Base-by-base conservation (phyloP, 2,888 invertebrate species). In the Perithous albicinctus region DNA sequence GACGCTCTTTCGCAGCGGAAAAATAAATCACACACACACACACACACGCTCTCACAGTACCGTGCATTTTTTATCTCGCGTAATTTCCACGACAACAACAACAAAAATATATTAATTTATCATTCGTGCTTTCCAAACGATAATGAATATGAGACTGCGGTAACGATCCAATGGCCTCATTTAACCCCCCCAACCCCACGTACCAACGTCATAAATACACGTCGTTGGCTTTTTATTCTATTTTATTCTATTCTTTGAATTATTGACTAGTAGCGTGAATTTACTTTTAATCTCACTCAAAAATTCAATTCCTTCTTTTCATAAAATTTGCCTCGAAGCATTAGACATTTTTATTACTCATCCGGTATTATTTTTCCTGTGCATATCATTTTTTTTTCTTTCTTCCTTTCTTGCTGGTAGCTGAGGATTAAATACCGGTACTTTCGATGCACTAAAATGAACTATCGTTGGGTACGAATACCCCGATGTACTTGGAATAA, bases 401-500 rank as follows among this genome's bases (percentile, higher is more conserved):
- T n/a, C n/a, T n/a, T n/a, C n/a, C n/a, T n/a, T n/a, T n/a, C n/a
- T n/a, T n/a, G n/a, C n/a, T n/a, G n/a, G n/a, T n/a, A n/a, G n/a
- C n/a, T n/a, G n/a, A n/a, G n/a, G n/a, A n/a, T n/a, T n/a, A n/a
- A n/a, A n/a, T n/a, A n/a, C n/a, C n/a, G 54, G 23, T 56, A 41
- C 38, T 38, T 56, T 70, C 43, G 43, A 43, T 56, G 56, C 43
- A 26, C 54, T 41, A 70, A 23, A 70, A 70, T 56, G 15, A 26
- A 26, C 23, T 12, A 38, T 23, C 20, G 32, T 51, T 26, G 51
- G n/a, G 35, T 51, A 51, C 48, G 35, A n/a, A n/a, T 18, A 23
- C 20, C 51, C 67, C 26, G 35, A 38, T 51, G 67, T 67, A 67
- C 67, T 67, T 38, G 51, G 56, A 35, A 59, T 70, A 56, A 70